Base-by-base conservation (phyloP, 2,888 invertebrate species). In the Drosophila neutralis region DNA sequence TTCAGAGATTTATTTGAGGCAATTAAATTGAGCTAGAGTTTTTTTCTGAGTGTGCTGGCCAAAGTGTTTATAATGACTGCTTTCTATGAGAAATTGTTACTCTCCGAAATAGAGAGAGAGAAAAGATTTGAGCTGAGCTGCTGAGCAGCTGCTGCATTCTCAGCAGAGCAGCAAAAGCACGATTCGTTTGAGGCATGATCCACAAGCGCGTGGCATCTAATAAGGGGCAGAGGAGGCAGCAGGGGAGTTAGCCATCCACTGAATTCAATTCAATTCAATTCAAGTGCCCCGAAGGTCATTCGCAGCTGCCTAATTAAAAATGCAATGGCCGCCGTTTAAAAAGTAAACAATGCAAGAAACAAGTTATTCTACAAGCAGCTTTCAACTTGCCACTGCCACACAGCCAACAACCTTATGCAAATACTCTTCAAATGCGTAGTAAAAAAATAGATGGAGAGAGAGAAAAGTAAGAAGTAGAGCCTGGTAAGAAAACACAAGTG, bases 381-480 rank as follows among this genome's bases (percentile, higher is more conserved):
- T 77, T 77, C 13, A 13, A 57, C n/a, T 57, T 57, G 40, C 29
- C 31, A 42, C 38, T 27, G 51, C 49, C 52, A 49, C 52, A 49
- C 72, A 51, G 61, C 53, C 56, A 24, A 24, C 24, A 78, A 82
- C 80, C 83, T 87, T 89, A 89, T 87, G 89, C 85, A 87, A 87
- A 89, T 87, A 79, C 27, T 42, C 56, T 65, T 69, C 38, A 60
- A 76, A 63, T 77, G 61, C 49, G 61, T 59, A 63, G 27, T 31
- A 54, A 29, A 53, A 57, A 38, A 45, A 69, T 18, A 21, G 54
- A 35, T 6, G 24, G 27, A 38, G 6, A 40, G 11, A 33, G 36
- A 45, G 29, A 10, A 15, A 24, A 24, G 18, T 15, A 24, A 27
- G 11, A 24, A 10, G n/a, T 24, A 33, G 15, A 62, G 65, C 45